Percentiles rank a stretch among this genome's conserved stretches.
These are phyloP conservation scores for Riptortus pedestris DNA, from an alignment of 1,140 invertebrate genomes.

Conservation along the genomic window DNA sequence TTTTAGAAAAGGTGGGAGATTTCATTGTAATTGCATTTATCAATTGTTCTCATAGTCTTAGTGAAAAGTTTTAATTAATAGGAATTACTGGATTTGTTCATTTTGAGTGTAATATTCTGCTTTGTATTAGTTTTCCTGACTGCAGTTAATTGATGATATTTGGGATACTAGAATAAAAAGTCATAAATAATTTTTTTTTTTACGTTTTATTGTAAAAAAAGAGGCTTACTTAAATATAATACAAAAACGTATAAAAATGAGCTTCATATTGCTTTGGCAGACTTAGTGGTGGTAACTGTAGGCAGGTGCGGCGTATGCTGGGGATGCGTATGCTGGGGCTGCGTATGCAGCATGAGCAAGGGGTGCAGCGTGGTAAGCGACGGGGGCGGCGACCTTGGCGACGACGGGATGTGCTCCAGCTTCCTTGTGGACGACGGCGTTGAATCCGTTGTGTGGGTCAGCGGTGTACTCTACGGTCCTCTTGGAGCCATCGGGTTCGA, in stretches of 20 bases:
- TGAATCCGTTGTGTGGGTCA: constrained; percentile 16
- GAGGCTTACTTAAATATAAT: constrained; percentile 15
- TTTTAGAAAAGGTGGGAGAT: too few species aligned
- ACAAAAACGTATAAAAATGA: constrained; percentile 8
- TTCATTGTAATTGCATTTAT: too few species aligned
- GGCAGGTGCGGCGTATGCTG: constrained; percentile 2
- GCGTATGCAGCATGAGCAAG: neutral
- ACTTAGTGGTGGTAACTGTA: constrained; percentile 12
- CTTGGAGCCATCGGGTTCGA: constrained; percentile 15
- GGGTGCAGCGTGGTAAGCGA: neutral
- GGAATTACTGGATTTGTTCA: too few species aligned
- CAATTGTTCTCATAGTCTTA: too few species aligned
- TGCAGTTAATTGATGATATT: too few species aligned
- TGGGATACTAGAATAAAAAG: too few species aligned
- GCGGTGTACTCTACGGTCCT: constrained; percentile 15
- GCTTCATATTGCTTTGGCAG: constrained; percentile 4
- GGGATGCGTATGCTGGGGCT: neutral
- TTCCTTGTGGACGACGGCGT: constrained; percentile 15
- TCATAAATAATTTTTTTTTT: too few species aligned
- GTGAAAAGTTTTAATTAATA: too few species aligned
- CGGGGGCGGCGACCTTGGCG: neutral
- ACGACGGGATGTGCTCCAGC: neutral
- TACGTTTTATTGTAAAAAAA: constrained; percentile 13
- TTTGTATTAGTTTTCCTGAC: too few species aligned
- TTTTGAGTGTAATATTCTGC: too few species aligned